Evolutionary conservation across 1,140 invertebrate genomes (phyloP), one percentile per base, ranked within the genome.

Genomic region (Artemia franciscana): DNA sequence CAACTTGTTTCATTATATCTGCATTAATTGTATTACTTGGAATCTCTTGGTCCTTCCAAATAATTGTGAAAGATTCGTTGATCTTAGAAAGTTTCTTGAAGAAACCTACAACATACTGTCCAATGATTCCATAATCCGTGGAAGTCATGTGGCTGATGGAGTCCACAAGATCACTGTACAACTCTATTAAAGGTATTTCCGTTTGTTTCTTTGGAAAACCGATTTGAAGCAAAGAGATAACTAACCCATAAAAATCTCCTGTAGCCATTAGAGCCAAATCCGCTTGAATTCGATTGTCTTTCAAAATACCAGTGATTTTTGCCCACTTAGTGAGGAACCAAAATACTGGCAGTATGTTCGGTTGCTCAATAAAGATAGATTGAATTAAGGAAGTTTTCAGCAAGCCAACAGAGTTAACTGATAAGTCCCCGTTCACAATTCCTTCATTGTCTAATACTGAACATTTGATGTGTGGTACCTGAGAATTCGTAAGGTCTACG

Each of bases 231-330:
- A 60, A 25, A 25, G 9, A 24, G 5, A 60, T 12, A 21, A 60
- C 60, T 18, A 60, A 25, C 15, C 60, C 60, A 28, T 60, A 60
- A 21, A 60, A 60, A 28, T 60, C 60, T 12, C 24, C 60, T 9
- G 60, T 28, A 12, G 60, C 21, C 5, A 60, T 21, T 7, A 26
- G 60, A 3, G 60, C 18, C 21, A 60, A n/a, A 9, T 24, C 24
- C 12, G 24, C 21, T 9, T 21, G 60, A 24, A 60, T 26, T 2
- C 60, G 60, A 25, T 60, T 60, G 21, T 60, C 60, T 27, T 60
- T 60, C n/a, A 60, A 18, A 28, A 60, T 60, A 12, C 60, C 60
- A 24, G 26, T 25, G n/a, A 26, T 18, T 2, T 25, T 21, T 18
- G 60, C 24, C 60, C 60, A 60, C 1, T 25, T 21, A 26, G 26